Base-by-base conservation (phyloP, 2,888 invertebrate species). In the Tetramorium bicarinatum region DNA sequence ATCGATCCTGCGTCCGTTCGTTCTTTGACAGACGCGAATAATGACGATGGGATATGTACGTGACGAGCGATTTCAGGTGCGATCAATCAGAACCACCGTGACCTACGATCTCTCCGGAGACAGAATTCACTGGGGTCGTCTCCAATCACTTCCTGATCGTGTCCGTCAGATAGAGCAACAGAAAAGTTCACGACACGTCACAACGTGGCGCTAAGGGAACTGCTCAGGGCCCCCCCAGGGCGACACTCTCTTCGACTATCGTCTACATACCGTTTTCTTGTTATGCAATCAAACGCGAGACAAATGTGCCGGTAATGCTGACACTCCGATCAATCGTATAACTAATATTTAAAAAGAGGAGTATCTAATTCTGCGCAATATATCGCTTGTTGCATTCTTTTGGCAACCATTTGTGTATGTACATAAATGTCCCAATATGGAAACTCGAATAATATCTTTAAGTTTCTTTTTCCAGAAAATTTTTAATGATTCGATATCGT, bases 11-110 rank as follows among this genome's bases (percentile, higher is more conserved):
- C 49, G 34, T 62, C 13, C 8, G 11, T 54, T 77, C 8, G 29
- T 44, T 13, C 18, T 47, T 21, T 59, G 77, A 77, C 77, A 77
- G 69, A 56, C 15, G 69, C 77, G 54, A 77, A n/a, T 77, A 44
- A 77, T 71, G 54, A 56, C 52, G 54, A 9, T 71, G 18, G 44
- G 18, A 21, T 71, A 13, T 47, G 25, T 34, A 79, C 87, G 80
- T 85, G 87, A 87, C 89, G 81, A 82, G 83, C 82, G 85, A 83
- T 61, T 88, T 66, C 79, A 84, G 74, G 25, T 76, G 66, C 84
- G 61, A 89, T 89, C 89, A 54, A 89, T 89, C 89, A 88, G 64
- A 41, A 79, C 61, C 54, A 82, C 62, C 69, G 49, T 88, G 83
- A 87, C 87, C 87, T 76, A 59, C 82, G 85, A 87, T 85, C 85